Conservation (phyloP, 2,797 vertebrate species). For the Molothrus ater region DNA sequence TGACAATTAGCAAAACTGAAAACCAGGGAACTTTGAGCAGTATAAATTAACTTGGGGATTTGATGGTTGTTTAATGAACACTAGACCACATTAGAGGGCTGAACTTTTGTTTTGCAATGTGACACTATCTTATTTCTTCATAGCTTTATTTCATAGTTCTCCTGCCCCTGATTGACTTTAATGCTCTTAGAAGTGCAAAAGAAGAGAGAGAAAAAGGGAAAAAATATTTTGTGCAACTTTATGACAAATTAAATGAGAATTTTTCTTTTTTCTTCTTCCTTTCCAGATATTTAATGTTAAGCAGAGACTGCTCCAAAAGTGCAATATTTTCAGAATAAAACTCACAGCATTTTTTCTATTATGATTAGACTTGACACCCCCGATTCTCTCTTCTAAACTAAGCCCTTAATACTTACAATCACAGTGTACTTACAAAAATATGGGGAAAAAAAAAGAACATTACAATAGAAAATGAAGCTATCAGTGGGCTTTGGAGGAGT, state of each 20-base stretch:
- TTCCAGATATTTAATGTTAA: neutral
- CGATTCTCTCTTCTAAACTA: neutral
- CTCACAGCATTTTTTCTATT: accelerated
- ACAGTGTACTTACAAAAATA: neutral
- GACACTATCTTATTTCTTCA: neutral
- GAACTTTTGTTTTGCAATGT: neutral
- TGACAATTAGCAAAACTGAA: constrained; percentile 4
- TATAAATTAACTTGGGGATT: neutral
- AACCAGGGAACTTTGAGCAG: neutral
- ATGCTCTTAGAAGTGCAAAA: neutral
- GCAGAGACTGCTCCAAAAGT: neutral
- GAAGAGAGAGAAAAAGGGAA: neutral
- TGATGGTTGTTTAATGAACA: neutral
- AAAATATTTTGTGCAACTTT: neutral
- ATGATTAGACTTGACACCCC: neutral
- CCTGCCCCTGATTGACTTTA: neutral
- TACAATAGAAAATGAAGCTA: neutral
- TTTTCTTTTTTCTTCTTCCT: neutral
- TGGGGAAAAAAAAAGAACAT: neutral
- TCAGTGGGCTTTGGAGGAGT: neutral
- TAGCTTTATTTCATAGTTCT: neutral
- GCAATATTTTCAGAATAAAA: neutral
- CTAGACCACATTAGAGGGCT: neutral
- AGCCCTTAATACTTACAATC: neutral
- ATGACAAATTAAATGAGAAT: neutral